Evolutionary conservation across 2,888 invertebrate genomes (phyloP).

Genomic region (Chrysolina americana): DNA sequence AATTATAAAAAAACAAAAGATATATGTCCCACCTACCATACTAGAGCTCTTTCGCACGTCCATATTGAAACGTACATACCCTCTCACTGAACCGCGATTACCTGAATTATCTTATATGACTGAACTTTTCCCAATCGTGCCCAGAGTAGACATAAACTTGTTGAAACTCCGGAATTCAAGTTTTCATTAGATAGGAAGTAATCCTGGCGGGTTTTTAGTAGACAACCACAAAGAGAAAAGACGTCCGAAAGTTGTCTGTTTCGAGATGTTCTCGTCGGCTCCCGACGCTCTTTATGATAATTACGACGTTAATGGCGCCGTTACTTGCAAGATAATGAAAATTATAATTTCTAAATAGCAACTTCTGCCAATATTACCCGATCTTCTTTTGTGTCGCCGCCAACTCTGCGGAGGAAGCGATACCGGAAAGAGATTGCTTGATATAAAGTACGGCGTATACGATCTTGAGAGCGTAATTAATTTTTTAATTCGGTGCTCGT

Average conservation of each 20-base stretch:
- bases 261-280: constrained; percentile 41
- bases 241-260: constrained; percentile 55
- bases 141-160: constrained; percentile 39
- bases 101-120: constrained; percentile 10
- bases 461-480: constrained; percentile 38
- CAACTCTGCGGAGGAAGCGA: constrained; percentile 46
- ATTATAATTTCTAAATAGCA: constrained; percentile 62
- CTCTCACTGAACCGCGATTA: background rate
- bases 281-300: constrained; percentile 59
- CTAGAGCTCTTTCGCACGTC: too few relatives aligned
- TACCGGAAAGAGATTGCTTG: constrained; percentile 41
- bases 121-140: constrained; percentile 1
- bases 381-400: constrained; percentile 47
- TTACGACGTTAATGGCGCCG: constrained; percentile 64
- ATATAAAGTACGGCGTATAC: constrained; percentile 33
- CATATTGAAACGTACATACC: background rate
- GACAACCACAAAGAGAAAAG: constrained; percentile 49
- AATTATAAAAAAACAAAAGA: too few relatives aligned
- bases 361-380: constrained; percentile 52
- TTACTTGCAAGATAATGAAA: constrained; percentile 65
- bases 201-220: constrained; percentile 49
- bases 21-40: background rate
- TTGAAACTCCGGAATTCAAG: constrained; percentile 51
- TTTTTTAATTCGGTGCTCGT: constrained; percentile 31
- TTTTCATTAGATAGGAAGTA: constrained; percentile 56